Evolutionary conservation across 1,140 invertebrate genomes (phyloP).

Genomic region (Thaumatotibia leucotreta): DNA sequence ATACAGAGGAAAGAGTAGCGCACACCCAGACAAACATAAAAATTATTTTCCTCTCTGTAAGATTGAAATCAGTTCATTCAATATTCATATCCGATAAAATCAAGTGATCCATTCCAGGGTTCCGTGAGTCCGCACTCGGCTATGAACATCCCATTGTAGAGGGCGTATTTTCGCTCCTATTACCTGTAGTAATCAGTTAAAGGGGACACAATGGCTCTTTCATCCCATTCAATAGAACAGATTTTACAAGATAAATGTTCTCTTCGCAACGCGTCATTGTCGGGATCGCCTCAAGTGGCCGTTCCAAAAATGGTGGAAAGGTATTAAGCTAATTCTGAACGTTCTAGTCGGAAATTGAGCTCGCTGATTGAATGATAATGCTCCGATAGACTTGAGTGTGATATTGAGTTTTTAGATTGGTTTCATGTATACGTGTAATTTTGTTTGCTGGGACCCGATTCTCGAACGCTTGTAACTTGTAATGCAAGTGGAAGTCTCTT

Average conservation of each 20-base stretch:
- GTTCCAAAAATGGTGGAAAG: slow-evolving; percentile 16
- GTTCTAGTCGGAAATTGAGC: slow-evolving; percentile 5
- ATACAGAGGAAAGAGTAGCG: too few relatives aligned
- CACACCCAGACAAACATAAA: too few relatives aligned
- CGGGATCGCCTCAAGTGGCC: slow-evolving; percentile 16
- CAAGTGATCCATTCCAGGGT: not conserved
- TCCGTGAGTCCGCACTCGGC: not conserved
- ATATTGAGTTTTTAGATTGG: not conserved
- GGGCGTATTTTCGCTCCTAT: slow-evolving; percentile 22
- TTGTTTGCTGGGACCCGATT: not conserved
- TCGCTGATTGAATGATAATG: not conserved
- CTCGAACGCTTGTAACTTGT: not conserved
- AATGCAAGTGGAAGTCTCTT: too few relatives aligned
- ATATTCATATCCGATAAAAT: not conserved
- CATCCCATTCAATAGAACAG: slow-evolving; percentile 21
- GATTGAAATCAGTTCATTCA: not conserved
- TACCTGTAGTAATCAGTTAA: slow-evolving; percentile 26
- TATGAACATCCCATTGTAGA: slow-evolving; percentile 18
- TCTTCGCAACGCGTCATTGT: slow-evolving; percentile 15
- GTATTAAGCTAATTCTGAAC: slow-evolving; percentile 12
- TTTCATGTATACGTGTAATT: not conserved
- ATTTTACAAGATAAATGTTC: slow-evolving; percentile 24
- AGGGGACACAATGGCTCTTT: slow-evolving; percentile 22
- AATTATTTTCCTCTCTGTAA: too few relatives aligned
- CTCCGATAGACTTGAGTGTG: not conserved